phyloP scores from a whole-genome alignment of 1,140 invertebrate species.

The Intoshia linei region DNA sequence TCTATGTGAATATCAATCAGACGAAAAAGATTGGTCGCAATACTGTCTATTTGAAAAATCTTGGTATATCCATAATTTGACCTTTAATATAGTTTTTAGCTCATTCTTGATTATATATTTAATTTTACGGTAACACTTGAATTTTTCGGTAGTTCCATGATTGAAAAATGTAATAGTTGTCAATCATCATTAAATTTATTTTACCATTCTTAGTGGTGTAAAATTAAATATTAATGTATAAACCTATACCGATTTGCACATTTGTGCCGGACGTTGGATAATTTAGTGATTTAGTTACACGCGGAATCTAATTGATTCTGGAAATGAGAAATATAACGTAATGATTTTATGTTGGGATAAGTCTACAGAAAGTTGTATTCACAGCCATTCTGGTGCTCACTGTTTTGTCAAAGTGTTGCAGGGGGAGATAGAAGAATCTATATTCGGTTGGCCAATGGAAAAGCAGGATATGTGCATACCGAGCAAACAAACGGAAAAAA shows the following conservation, averaged over 20 bases:
- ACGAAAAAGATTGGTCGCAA: constrained; percentile 57
- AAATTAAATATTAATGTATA: too few species aligned
- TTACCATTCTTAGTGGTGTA: too few species aligned
- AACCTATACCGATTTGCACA: too few species aligned
- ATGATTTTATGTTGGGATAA: constrained; percentile 87
- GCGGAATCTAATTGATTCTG: constrained; percentile 15
- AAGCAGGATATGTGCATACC: constrained; percentile 10
- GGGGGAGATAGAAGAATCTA: constrained; percentile 27
- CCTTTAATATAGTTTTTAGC: too few species aligned
- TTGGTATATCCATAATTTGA: too few species aligned
- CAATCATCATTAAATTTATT: too few species aligned
- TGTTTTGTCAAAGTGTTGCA: constrained; percentile 60
- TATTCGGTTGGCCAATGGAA: constrained; percentile 36
- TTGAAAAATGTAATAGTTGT: too few species aligned
- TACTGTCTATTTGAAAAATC: too few species aligned
- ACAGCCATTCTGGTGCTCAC: constrained; percentile 72
- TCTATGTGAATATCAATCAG: constrained; percentile 50
- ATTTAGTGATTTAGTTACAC: constrained; percentile 13
- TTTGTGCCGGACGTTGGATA: too few species aligned
- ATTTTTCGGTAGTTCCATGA: too few species aligned
- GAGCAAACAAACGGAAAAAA: constrained; percentile 13
- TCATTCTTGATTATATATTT: too few species aligned
- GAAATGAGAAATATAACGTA: constrained; percentile 77
- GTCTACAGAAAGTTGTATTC: constrained; percentile 62
- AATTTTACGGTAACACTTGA: too few species aligned